A percentile compares a stretch with the other conserved stretches of the same genome.
These are phyloP conservation scores for Scylla paramamosain DNA, from an alignment of 1,140 invertebrate genomes.

Conservation along the genomic window DNA sequence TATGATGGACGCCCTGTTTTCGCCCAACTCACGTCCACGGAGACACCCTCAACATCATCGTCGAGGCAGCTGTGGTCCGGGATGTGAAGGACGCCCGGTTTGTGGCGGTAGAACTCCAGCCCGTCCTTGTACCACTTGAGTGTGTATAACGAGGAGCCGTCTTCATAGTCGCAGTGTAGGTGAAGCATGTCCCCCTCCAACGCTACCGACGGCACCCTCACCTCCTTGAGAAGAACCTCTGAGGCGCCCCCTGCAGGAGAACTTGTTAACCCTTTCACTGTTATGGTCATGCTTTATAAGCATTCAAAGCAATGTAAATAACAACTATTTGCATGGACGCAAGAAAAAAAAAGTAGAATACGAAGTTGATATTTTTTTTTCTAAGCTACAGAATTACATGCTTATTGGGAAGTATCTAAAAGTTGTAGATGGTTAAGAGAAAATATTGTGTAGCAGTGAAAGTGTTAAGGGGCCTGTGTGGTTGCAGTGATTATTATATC, in stretches of 20 bases:
- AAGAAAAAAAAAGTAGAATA: too few species aligned
- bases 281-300: too few species aligned
- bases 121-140: conserved; percentile 53
- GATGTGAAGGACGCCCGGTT: neutral
- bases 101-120: conserved; percentile 32
- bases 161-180: conserved; percentile 24
- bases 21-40: conserved; percentile 27
- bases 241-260: neutral
- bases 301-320: too few species aligned
- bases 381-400: too few species aligned
- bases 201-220: conserved; percentile 17
- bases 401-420: too few species aligned
- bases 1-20: too few species aligned
- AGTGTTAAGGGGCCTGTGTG: too few species aligned
- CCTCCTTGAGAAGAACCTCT: neutral
- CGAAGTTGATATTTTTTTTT: too few species aligned
- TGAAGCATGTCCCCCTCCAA: conserved; percentile 33
- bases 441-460: too few species aligned
- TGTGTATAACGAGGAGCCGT: neutral
- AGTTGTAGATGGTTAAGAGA: too few species aligned
- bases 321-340: too few species aligned
- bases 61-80: neutral
- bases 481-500: too few species aligned
- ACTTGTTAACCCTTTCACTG: neutral
- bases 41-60: conserved; percentile 6